A percentile compares a stretch with the other conserved stretches of the same genome.
Conservation (phyloP, 2,797 vertebrate species). For the Paramormyrops hopkinsi region DNA sequence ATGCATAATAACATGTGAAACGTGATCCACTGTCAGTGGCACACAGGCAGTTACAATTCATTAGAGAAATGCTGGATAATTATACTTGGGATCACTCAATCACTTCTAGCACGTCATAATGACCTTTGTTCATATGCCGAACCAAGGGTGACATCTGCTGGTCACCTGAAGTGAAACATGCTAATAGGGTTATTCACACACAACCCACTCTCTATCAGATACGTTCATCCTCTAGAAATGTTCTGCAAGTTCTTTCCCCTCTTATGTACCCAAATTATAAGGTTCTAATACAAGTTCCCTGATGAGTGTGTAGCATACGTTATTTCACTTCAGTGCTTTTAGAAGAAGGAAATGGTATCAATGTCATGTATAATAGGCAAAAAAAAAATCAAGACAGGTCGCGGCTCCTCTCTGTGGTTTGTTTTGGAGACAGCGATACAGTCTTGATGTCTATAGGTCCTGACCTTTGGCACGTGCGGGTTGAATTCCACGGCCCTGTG, state of each 20-base stretch:
- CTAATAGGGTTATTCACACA: background rate
- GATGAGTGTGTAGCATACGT: background rate
- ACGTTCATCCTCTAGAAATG: background rate
- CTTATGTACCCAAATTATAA: background rate
- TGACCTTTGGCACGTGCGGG: constrained; percentile 98
- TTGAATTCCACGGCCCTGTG: constrained; percentile 99
- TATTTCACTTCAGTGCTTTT: background rate
- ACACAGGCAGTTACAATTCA: background rate
- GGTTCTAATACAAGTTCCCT: background rate
- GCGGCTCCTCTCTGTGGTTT: background rate
- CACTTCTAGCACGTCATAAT: background rate
- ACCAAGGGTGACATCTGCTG: constrained; percentile 60
- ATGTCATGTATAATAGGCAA: background rate
- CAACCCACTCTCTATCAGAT: background rate
- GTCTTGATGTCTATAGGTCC: constrained; percentile 24
- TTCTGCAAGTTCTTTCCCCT: background rate
- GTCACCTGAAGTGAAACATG: constrained; percentile 22
- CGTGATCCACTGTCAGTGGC: background rate
- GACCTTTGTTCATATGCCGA: background rate
- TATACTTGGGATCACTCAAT: background rate
- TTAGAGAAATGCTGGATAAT: background rate
- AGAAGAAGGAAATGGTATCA: background rate
- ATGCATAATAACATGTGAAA: background rate
- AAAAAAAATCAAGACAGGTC: background rate
- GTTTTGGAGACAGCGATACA: background rate